phyloP scores from a whole-genome alignment of 2,888 invertebrate genomes.

The Luperina testacea region DNA sequence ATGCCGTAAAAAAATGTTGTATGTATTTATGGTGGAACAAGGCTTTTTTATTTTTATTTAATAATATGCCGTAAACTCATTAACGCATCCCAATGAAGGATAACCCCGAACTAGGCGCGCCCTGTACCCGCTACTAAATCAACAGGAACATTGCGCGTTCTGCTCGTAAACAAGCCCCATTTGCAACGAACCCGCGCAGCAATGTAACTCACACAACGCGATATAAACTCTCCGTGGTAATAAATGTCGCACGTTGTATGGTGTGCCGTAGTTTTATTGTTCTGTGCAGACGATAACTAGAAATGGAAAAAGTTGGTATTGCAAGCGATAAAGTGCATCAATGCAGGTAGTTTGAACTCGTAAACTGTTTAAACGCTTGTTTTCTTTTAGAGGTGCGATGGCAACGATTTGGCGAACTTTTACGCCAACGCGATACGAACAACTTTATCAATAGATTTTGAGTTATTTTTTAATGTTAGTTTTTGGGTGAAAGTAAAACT shows the following conservation, averaged over 20 bases:
- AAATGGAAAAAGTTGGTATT: slow-evolving; percentile 68
- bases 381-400: slow-evolving; percentile 26
- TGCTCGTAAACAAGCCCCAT: slow-evolving; percentile 66
- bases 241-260: slow-evolving; percentile 56
- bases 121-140: slow-evolving; percentile 44
- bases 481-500: neutral
- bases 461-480: slow-evolving; percentile 6
- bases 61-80: slow-evolving; percentile 50
- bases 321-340: slow-evolving; percentile 61
- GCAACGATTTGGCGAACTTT: slow-evolving; percentile 11
- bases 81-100: slow-evolving; percentile 57
- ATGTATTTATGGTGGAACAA: no score
- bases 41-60: no score
- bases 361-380: slow-evolving; percentile 39
- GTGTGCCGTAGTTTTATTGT: slow-evolving; percentile 55
- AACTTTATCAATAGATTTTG: neutral
- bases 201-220: slow-evolving; percentile 59
- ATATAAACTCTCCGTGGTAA: slow-evolving; percentile 57
- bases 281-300: slow-evolving; percentile 49
- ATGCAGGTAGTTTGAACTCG: slow-evolving; percentile 34
- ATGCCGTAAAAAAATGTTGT: slow-evolving; percentile 27
- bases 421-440: neutral
- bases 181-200: slow-evolving; percentile 58
- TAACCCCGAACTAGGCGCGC: slow-evolving; percentile 43
- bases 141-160: slow-evolving; percentile 59